Conservation (phyloP, 2,113 vertebrate genomes). For the Pogonocichla stellata region DNA sequence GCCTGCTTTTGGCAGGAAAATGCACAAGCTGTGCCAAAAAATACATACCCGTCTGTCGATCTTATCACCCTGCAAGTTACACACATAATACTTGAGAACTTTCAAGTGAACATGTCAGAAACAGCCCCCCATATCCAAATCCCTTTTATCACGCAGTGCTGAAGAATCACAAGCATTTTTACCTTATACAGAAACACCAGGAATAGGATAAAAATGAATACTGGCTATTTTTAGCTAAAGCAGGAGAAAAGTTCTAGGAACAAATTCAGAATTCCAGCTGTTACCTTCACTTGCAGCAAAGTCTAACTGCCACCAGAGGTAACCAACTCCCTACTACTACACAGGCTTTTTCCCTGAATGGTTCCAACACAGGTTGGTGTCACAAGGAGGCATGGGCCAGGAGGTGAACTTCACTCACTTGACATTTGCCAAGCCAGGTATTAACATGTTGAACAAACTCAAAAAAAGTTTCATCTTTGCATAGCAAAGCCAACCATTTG, state of each 20-base stretch:
- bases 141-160: neutral
- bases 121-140: neutral
- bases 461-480: neutral
- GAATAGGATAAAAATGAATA: neutral
- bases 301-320: neutral
- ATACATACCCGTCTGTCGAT: constrained; percentile 98
- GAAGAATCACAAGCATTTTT: neutral
- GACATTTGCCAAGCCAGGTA: neutral
- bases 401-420: neutral
- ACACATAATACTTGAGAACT: constrained; percentile 62
- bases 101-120: neutral
- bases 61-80: constrained; percentile 99
- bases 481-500: neutral
- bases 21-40: constrained; percentile 56
- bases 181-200: neutral
- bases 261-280: neutral
- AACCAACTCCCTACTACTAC: neutral
- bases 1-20: constrained; percentile 74
- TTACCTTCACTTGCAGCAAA: neutral
- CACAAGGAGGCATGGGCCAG: neutral
- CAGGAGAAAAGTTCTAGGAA: neutral
- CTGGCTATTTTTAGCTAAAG: neutral
- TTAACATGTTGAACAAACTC: accelerated
- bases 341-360: neutral
- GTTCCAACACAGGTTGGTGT: accelerated